These are phyloP conservation scores for Rhizoglyphus robini DNA, from an alignment of 1,140 invertebrate genomes.

Conservation along the genomic window DNA sequence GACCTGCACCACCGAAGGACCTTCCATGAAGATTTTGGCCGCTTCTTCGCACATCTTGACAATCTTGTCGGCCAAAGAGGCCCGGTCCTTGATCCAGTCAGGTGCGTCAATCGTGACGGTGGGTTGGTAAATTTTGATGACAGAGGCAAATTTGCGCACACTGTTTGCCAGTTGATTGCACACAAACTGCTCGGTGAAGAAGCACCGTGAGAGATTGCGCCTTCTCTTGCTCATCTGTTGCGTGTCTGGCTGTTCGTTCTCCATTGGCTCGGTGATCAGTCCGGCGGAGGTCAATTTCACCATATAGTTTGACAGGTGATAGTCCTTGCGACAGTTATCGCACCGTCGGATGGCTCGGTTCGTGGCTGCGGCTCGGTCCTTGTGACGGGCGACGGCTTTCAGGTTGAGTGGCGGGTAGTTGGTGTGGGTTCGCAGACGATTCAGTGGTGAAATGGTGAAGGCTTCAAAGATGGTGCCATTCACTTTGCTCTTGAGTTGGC, in stretches of 20 bases:
- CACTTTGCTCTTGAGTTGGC: too few species aligned
- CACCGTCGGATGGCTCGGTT: not conserved
- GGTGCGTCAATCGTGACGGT: not conserved
- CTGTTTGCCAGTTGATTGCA: conserved; percentile 2
- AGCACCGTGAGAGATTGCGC: not conserved
- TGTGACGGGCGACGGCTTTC: not conserved
- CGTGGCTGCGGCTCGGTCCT: not conserved
- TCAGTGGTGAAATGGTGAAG: not conserved
- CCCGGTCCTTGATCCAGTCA: not conserved
- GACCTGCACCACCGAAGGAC: too few species aligned
- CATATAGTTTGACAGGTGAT: not conserved
- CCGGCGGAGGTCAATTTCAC: not conserved
- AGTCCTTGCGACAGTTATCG: not conserved
- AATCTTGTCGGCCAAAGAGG: not conserved
- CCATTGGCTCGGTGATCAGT: not conserved
- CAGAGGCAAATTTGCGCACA: conserved; percentile 26
- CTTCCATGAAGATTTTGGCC: conserved; percentile 28
- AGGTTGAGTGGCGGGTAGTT: not conserved
- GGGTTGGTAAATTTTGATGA: conserved; percentile 16
- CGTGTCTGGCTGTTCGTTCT: not conserved
- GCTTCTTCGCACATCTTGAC: not conserved
- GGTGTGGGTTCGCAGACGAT: not conserved
- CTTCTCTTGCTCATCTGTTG: not conserved
- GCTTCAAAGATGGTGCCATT: too few species aligned
- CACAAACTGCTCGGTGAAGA: not conserved